Evolutionary conservation across 2,888 invertebrate genomes (phyloP), one percentile per base, ranked within the genome.

Genomic region (Zhengitettix transpicula): DNA sequence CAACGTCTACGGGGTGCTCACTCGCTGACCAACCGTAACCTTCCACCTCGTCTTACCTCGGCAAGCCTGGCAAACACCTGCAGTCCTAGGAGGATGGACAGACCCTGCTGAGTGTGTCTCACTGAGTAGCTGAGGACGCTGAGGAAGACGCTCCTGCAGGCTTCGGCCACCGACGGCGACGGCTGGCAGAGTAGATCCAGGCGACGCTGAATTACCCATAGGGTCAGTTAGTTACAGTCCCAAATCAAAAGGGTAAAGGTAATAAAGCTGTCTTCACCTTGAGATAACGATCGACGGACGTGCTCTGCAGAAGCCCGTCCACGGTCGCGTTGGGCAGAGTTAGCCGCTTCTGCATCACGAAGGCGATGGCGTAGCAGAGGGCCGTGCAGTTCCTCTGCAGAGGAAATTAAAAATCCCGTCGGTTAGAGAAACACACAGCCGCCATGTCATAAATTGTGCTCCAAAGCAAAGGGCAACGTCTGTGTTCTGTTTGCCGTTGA

Each of bases 331-430:
- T 56, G 28, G 71, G 69, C 11, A 67, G 65, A 47, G 68, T 64
- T 16, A 67, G 59, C 55, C 66, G 65, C 64, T 72, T 73, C 14
- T 68, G 66, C n/a, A 71, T 67, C n/a, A 70, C 68, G 40, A 67
- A 67, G 9, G 72, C 69, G 56, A 72, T 69, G 11, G 70, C 71
- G 61, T 73, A 73, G 62, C 73, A 73, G 11, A 74, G 64, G 11
- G 72, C 70, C 10, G 71, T 72, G 58, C 72, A 70, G 15, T 71
- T 71, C 62, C 69, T 69, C 61, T 68, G 65, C 63, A 52, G 55
- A 28, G 7, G 28, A 28, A n/a, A n/a, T n/a, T n/a, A n/a, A n/a
- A n/a, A n/a, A n/a, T n/a, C n/a, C n/a, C n/a, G n/a, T n/a, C n/a
- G n/a, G n/a, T n/a, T n/a, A n/a, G n/a, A n/a, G n/a, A n/a, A n/a